Conservation (phyloP, 2,888 invertebrate species). For the Erynnis tages region DNA sequence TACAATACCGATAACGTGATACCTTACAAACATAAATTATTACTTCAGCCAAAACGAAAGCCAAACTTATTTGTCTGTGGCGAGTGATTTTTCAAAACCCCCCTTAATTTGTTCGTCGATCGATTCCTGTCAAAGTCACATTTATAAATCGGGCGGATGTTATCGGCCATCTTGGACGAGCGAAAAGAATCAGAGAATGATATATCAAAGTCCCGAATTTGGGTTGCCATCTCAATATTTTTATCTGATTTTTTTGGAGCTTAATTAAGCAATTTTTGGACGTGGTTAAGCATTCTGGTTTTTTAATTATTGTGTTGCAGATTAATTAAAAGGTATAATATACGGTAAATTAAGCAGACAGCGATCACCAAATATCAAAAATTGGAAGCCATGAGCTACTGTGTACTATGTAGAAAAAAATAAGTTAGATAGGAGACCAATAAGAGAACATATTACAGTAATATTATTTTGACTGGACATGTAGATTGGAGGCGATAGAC, state of each 20-base stretch:
- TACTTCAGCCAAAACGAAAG: constrained; percentile 25
- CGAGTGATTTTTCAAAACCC: constrained; percentile 21
- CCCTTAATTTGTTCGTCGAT: constrained; percentile 58
- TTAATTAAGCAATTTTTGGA: constrained; percentile 59
- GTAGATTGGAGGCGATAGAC: too few species aligned
- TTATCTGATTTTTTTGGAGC: constrained; percentile 57
- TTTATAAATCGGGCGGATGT: constrained; percentile 58
- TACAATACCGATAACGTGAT: neutral
- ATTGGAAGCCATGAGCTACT: too few species aligned
- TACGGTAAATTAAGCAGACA: too few species aligned
- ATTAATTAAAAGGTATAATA: too few species aligned
- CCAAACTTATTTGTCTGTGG: constrained; percentile 36
- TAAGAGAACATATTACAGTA: too few species aligned
- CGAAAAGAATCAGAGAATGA: constrained; percentile 51
- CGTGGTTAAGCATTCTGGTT: constrained; percentile 7
- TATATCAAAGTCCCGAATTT: constrained; percentile 71
- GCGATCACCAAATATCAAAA: too few species aligned
- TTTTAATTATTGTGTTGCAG: neutral
- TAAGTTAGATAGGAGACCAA: too few species aligned
- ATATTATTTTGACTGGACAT: too few species aligned
- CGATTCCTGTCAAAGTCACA: constrained; percentile 53
- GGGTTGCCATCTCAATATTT: constrained; percentile 67
- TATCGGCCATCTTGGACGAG: constrained; percentile 47
- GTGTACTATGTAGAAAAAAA: too few species aligned
- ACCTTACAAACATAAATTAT: constrained; percentile 16